Percentiles rank a stretch among this genome's conserved stretches.
These are phyloP conservation scores for Chrysotoxum bicinctum DNA, from an alignment of 2,888 invertebrate species.

Conservation along the genomic window DNA sequence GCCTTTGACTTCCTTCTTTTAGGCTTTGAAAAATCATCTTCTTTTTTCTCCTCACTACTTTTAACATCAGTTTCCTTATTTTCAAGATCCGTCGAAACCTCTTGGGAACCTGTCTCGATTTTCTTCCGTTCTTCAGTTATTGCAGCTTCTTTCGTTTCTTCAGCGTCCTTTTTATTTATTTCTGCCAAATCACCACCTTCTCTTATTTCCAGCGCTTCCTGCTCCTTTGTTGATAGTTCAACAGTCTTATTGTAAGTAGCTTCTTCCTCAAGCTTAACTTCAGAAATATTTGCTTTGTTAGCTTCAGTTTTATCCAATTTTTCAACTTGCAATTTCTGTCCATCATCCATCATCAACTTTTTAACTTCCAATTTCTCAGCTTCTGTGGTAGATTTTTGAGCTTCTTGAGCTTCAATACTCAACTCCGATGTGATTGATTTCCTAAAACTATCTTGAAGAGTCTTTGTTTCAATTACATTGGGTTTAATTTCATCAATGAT, in stretches of 20 bases:
- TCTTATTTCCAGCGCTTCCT: constrained; percentile 12
- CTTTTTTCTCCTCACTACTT: background rate
- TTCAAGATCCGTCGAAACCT: constrained; percentile 44
- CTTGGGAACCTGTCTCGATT: constrained; percentile 53
- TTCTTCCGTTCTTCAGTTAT: background rate
- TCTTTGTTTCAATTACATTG: background rate
- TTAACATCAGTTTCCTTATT: background rate
- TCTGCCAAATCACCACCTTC: background rate
- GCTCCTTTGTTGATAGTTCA: constrained; percentile 19
- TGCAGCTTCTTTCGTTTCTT: constrained; percentile 57
- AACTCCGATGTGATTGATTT: constrained; percentile 32
- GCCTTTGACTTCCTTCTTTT: constrained; percentile 35
- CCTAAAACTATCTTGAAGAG: constrained; percentile 6
- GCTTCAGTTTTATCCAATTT: background rate
- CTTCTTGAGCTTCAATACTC: constrained; percentile 1
- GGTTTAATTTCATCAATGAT: background rate
- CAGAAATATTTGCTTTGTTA: constrained; percentile 46
- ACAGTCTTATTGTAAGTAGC: background rate
- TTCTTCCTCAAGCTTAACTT: constrained; percentile 12
- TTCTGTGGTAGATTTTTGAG: constrained; percentile 11
- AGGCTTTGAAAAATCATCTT: background rate
- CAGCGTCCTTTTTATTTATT: background rate
- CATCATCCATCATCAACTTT: background rate
- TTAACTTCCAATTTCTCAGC: constrained; percentile 19
- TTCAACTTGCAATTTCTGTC: background rate